These are phyloP conservation scores for Caenorhabditis latens DNA, from an alignment of 1,140 invertebrate genomes.

Conservation along the genomic window DNA sequence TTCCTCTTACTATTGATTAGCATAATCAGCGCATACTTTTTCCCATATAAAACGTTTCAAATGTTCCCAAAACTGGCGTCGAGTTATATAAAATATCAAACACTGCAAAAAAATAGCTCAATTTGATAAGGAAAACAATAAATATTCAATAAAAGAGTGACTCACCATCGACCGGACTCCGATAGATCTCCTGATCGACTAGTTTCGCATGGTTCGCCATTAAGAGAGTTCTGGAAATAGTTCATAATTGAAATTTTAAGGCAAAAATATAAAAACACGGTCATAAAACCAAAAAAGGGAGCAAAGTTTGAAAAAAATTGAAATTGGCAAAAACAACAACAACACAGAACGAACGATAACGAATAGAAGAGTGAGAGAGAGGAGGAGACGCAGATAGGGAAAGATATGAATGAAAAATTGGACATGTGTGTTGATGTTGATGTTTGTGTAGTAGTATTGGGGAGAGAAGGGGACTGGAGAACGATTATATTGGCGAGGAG, in stretches of 20 bases:
- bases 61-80: no score
- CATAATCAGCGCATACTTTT: no score
- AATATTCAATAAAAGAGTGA: no score
- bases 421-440: neutral
- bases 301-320: neutral
- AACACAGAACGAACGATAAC: neutral
- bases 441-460: neutral
- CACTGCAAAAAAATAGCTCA: neutral
- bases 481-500: no score
- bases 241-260: neutral
- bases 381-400: neutral
- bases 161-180: conserved; percentile 26
- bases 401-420: neutral
- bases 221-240: neutral
- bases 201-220: conserved; percentile 43
- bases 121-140: neutral
- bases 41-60: no score
- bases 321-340: neutral
- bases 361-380: neutral
- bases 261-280: neutral
- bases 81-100: neutral
- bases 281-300: neutral
- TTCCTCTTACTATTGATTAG: no score
- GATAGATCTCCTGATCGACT: conserved; percentile 36
- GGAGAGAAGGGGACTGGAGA: no score